Conservation (phyloP, 1,140 invertebrate species). For the Pseudomyrmex flavicornis region DNA sequence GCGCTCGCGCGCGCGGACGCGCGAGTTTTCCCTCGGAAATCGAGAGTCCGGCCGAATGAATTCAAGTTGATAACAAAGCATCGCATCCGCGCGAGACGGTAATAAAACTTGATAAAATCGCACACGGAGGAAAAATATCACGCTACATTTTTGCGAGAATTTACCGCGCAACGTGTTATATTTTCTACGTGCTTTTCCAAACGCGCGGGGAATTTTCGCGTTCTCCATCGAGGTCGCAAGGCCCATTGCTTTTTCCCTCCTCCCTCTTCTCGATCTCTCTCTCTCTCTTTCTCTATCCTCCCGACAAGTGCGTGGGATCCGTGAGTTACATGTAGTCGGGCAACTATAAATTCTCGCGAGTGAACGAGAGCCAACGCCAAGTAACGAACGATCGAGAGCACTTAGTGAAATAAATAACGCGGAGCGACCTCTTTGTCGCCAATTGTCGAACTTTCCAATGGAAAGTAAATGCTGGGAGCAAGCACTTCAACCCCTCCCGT, state of each 20-base stretch:
- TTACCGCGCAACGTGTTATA: slow-evolving; percentile 38
- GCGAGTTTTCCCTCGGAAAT: not conserved
- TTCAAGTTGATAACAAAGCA: not conserved
- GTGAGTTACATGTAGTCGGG: slow-evolving; percentile 65
- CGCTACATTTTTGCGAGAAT: slow-evolving; percentile 49
- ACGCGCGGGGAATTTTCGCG: slow-evolving; percentile 63
- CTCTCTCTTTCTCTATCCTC: not conserved
- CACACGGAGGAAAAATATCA: slow-evolving; percentile 27
- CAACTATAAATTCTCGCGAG: slow-evolving; percentile 74
- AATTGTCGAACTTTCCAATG: slow-evolving; percentile 82
- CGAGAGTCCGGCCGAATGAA: not conserved
- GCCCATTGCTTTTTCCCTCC: slow-evolving; percentile 55
- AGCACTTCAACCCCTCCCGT: slow-evolving; percentile 59
- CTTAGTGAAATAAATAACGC: slow-evolving; percentile 84
- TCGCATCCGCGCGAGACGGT: not conserved
- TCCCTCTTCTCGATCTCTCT: no score
- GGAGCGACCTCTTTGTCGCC: slow-evolving; percentile 82
- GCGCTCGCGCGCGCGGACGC: no score
- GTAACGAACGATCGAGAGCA: slow-evolving; percentile 83
- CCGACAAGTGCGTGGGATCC: slow-evolving; percentile 44
- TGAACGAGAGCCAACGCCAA: slow-evolving; percentile 78
- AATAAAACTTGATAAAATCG: slow-evolving; percentile 51
- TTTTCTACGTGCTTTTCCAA: slow-evolving; percentile 60
- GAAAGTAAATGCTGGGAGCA: slow-evolving; percentile 72
- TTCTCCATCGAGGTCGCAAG: slow-evolving; percentile 57